Percentiles rank a stretch among this genome's conserved stretches.
Conservation (phyloP, 2,888 invertebrate species). For the Agonopterix arenella region DNA sequence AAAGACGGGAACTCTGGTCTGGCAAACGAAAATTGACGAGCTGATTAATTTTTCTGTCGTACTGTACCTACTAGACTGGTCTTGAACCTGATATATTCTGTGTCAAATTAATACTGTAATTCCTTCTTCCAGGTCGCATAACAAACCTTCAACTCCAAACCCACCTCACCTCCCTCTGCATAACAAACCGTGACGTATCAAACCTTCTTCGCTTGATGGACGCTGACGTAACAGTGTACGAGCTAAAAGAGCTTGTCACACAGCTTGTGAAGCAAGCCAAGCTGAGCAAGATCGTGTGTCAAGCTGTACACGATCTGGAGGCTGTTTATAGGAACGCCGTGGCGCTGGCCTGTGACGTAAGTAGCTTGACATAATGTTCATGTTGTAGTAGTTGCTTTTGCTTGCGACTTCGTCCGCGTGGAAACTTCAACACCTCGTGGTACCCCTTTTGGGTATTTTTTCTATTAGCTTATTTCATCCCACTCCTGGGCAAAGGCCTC, state of each 20-base stretch:
- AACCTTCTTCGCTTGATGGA: constrained; percentile 81
- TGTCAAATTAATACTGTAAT: no score
- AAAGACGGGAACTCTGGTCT: no score
- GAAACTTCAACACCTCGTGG: no score
- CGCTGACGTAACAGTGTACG: constrained; percentile 75
- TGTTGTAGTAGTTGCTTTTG: no score
- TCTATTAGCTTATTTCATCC: no score
- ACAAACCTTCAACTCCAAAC: constrained; percentile 84
- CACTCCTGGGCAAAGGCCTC: no score
- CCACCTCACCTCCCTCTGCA: constrained; percentile 80
- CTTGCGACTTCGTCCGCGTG: no score
- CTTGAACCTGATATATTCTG: no score
- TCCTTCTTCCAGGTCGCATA: constrained; percentile 43
- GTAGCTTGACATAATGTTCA: constrained; percentile 13
- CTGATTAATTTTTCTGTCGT: no score
- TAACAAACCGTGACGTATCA: constrained; percentile 81
- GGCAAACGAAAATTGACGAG: no score
- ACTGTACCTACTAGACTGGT: no score
- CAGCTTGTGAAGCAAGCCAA: constrained; percentile 83
- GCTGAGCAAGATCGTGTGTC: constrained; percentile 80
- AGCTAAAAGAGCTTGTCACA: constrained; percentile 77
- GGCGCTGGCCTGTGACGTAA: constrained; percentile 85
- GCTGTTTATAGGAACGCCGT: constrained; percentile 82
- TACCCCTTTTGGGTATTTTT: no score
- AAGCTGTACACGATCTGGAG: constrained; percentile 86